These are phyloP conservation scores for Macquaria ambigua DNA, from an alignment of 2,113 vertebrate species.

Conservation along the genomic window DNA sequence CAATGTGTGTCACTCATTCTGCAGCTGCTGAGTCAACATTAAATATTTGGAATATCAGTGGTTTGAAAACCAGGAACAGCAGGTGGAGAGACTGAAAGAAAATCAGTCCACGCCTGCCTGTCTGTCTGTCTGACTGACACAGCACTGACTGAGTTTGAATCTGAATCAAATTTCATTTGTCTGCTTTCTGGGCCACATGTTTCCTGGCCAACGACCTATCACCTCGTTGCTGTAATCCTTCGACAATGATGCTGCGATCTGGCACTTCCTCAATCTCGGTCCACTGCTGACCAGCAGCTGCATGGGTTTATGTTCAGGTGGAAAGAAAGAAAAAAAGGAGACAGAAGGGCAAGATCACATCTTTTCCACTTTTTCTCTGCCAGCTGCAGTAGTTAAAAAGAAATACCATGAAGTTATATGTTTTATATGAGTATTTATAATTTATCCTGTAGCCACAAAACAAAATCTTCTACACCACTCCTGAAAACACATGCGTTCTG, in stretches of 20 bases:
- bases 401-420: background rate
- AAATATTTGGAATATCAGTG: constrained; percentile 66
- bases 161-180: constrained; percentile 74
- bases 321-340: background rate
- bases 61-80: constrained; percentile 57
- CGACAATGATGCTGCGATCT: constrained; percentile 74
- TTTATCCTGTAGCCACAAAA: background rate
- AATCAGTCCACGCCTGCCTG: constrained; percentile 26
- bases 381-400: background rate
- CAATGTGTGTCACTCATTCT: constrained; percentile 28
- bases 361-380: background rate
- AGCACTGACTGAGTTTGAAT: constrained; percentile 32
- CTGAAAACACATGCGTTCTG: background rate
- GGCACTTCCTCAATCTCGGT: constrained; percentile 63
- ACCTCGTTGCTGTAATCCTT: constrained; percentile 75
- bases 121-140: constrained; percentile 37
- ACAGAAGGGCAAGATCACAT: background rate
- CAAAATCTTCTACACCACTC: background rate
- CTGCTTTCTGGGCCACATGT: constrained; percentile 76
- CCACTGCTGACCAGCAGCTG: constrained; percentile 49
- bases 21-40: constrained; percentile 65
- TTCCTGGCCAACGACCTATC: constrained; percentile 71
- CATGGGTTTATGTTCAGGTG: constrained; percentile 28
- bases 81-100: constrained; percentile 50
- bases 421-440: background rate